Evolutionary conservation across 2,888 invertebrate species (phyloP).

Genomic region (Panopea generosa): DNA sequence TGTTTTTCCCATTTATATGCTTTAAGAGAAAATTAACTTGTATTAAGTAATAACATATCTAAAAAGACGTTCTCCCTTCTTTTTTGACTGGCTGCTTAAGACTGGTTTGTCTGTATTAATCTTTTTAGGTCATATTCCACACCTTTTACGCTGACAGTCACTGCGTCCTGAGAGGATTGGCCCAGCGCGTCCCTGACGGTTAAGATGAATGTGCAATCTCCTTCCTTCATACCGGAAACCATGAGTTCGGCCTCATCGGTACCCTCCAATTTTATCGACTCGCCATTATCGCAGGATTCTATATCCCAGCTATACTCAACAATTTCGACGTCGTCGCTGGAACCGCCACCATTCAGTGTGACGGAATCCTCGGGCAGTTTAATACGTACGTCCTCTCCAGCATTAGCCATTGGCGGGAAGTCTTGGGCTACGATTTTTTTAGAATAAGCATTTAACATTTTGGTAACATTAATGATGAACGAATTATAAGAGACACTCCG

Average conservation of each 20-base stretch:
- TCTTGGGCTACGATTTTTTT: conserved; percentile 73
- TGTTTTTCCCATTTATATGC: too few species aligned
- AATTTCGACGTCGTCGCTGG: conserved; percentile 23
- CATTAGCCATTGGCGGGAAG: conserved; percentile 86
- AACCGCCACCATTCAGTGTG: conserved; percentile 11
- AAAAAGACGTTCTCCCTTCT: too few species aligned
- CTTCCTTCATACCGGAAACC: conserved; percentile 13
- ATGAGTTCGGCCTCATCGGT: background rate
- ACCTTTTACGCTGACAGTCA: conserved; percentile 26
- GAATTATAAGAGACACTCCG: too few species aligned
- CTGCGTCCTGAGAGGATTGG: conserved; percentile 20
- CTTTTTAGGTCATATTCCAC: too few species aligned
- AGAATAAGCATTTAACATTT: too few species aligned
- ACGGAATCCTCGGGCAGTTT: conserved; percentile 13
- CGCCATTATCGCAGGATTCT: background rate
- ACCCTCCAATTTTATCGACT: background rate
- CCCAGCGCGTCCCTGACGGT: conserved; percentile 26
- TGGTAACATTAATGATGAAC: too few species aligned
- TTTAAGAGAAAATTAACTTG: too few species aligned
- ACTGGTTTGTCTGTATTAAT: too few species aligned
- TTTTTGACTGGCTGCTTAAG: too few species aligned
- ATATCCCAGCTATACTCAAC: conserved; percentile 19
- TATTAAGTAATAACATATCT: too few species aligned
- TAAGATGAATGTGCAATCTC: conserved; percentile 12
- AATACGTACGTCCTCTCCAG: conserved; percentile 82